Percentiles rank a stretch among this genome's conserved stretches.
phyloP scores from a whole-genome alignment of 1,140 invertebrate species.

The Lethocerus indicus region DNA sequence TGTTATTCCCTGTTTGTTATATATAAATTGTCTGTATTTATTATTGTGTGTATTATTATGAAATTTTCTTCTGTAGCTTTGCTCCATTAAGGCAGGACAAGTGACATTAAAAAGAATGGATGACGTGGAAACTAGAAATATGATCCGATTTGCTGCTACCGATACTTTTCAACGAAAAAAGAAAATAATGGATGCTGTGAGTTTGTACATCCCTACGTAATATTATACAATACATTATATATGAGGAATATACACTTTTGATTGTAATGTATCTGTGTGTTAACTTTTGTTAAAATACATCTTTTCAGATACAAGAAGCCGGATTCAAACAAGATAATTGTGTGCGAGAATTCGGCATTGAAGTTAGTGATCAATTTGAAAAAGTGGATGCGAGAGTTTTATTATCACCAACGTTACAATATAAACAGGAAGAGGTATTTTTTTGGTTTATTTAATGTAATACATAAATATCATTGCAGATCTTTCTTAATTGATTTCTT shows the following conservation, averaged over 20 bases:
- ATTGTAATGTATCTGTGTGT: no score
- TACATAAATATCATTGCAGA: no score
- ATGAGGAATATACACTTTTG: not conserved
- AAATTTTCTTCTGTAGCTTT: slow-evolving; percentile 26
- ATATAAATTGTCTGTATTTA: no score
- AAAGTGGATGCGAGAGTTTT: slow-evolving; percentile 35
- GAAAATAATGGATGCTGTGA: slow-evolving; percentile 41
- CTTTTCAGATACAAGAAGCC: slow-evolving; percentile 20
- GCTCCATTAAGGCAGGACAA: slow-evolving; percentile 39
- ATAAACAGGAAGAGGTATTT: no score
- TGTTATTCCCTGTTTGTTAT: no score
- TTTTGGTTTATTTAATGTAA: no score
- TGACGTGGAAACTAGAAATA: slow-evolving; percentile 37
- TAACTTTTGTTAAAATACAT: no score
- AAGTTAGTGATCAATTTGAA: slow-evolving; percentile 31
- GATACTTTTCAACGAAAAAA: slow-evolving; percentile 33
- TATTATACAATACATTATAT: not conserved
- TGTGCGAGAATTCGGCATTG: slow-evolving; percentile 38
- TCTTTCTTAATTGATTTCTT: not conserved
- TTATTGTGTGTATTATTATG: no score
- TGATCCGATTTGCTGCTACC: slow-evolving; percentile 46
- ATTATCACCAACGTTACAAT: slow-evolving; percentile 31
- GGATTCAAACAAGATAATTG: slow-evolving; percentile 29
- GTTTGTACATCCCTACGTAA: slow-evolving; percentile 8
- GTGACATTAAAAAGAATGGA: slow-evolving; percentile 31